A percentile compares a stretch with the other conserved stretches of the same genome.
Conservation (phyloP, 2,113 vertebrate genomes). For the Thomomys bottae region DNA sequence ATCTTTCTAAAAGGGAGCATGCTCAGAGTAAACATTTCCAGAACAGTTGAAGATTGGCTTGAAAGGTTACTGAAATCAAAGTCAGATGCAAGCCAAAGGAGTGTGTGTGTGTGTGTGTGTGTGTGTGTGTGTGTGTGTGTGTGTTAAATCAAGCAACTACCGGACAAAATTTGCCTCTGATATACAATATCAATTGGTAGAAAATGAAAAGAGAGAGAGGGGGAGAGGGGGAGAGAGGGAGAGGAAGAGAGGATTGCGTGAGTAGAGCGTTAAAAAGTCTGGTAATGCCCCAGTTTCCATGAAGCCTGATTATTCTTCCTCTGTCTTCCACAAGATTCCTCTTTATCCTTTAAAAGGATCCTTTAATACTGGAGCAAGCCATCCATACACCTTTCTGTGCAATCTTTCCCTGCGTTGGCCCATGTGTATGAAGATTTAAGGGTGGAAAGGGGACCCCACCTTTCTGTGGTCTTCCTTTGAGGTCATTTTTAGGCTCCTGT, state of each 20-base stretch:
- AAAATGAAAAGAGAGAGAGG: neutral
- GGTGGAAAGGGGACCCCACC: neutral
- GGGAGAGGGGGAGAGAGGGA: neutral
- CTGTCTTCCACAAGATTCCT: neutral
- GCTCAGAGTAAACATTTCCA: neutral
- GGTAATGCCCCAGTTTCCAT: neutral
- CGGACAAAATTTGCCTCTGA: neutral
- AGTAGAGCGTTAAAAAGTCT: no score
- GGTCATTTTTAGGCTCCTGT: neutral
- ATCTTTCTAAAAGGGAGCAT: neutral
- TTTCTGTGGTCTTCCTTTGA: neutral
- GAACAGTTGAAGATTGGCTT: neutral
- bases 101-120: no score
- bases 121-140: no score
- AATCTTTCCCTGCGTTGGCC: neutral
- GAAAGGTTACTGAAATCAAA: slow-evolving; percentile 60
- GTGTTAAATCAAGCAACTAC: neutral
- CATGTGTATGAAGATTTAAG: neutral
- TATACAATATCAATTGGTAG: neutral
- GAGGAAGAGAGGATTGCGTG: no score
- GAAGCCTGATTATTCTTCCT: neutral
- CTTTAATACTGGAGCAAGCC: neutral
- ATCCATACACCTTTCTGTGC: neutral
- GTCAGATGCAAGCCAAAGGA: neutral
- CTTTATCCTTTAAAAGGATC: no score